Percentiles rank a stretch among this genome's conserved stretches.
These are phyloP conservation scores for Xiphydria camelus DNA, from an alignment of 2,888 invertebrate species.

Conservation along the genomic window DNA sequence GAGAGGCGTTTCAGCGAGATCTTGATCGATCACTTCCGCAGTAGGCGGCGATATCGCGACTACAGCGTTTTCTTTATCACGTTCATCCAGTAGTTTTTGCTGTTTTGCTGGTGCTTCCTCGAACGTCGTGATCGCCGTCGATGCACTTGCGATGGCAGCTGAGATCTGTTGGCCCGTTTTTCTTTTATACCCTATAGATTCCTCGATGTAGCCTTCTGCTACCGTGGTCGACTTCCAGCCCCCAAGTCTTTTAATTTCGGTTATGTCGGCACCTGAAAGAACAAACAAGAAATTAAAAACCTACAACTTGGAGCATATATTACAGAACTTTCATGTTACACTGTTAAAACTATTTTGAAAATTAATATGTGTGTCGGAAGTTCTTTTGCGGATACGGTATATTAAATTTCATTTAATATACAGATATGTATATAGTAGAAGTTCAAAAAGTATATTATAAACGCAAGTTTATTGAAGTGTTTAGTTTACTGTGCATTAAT, in stretches of 20 bases:
- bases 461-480: too few relatives aligned
- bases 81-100: background rate
- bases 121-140: background rate
- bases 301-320: constrained; percentile 3
- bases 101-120: constrained; percentile 5
- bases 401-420: too few relatives aligned
- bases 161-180: constrained; percentile 3
- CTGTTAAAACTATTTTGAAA: too few relatives aligned
- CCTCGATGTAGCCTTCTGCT: background rate
- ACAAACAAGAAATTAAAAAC: background rate
- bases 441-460: too few relatives aligned
- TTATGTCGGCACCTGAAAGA: constrained; percentile 2
- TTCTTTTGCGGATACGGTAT: too few relatives aligned
- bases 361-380: too few relatives aligned
- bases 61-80: background rate
- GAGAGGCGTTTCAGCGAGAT: background rate
- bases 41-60: background rate
- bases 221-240: background rate
- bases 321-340: background rate
- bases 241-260: background rate
- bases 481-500: too few relatives aligned
- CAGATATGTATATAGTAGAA: too few relatives aligned
- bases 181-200: background rate
- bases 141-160: background rate
- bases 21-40: background rate